A percentile compares a stretch with the other conserved stretches of the same genome.
Evolutionary conservation across 2,888 invertebrate genomes (phyloP).

Genomic region (Epinotia ramella): DNA sequence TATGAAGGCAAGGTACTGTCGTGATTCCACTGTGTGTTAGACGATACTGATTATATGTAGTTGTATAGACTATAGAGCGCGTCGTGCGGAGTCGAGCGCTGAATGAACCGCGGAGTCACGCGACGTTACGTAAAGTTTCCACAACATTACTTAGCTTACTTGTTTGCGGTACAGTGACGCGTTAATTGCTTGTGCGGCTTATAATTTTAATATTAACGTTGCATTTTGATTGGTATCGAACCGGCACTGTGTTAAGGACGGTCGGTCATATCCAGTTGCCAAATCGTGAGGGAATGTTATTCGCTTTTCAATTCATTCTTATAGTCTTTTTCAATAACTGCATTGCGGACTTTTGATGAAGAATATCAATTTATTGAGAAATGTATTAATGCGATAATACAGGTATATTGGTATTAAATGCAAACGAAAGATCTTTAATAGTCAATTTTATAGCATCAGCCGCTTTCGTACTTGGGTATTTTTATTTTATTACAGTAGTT

Average conservation of each 20-base stretch:
- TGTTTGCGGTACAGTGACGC: conserved; percentile 76
- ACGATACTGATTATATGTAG: conserved; percentile 20
- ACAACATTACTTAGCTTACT: conserved; percentile 69
- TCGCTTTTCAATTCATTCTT: conserved; percentile 3
- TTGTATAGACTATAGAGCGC: conserved; percentile 40
- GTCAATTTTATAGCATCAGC: too few species aligned
- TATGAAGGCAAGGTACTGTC: conserved; percentile 3
- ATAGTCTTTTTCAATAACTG: conserved; percentile 9
- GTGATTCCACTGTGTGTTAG: conserved; percentile 7
- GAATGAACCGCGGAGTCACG: conserved; percentile 78
- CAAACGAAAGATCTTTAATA: too few species aligned
- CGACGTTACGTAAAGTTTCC: conserved; percentile 79
- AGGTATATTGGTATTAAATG: too few species aligned
- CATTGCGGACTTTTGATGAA: conserved; percentile 2
- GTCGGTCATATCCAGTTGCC: conserved; percentile 40
- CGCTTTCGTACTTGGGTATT: too few species aligned
- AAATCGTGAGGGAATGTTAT: conserved; percentile 20
- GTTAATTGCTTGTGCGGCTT: conserved; percentile 76
- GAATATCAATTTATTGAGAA: background rate
- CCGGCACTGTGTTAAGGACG: conserved; percentile 57
- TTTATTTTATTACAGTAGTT: background rate
- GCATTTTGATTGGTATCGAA: conserved; percentile 65
- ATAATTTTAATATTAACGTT: conserved; percentile 65
- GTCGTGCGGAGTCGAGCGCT: conserved; percentile 56
- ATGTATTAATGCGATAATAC: background rate